These are phyloP conservation scores for Drosophila fulvimacula DNA, from an alignment of 2,888 invertebrate species.

Conservation along the genomic window DNA sequence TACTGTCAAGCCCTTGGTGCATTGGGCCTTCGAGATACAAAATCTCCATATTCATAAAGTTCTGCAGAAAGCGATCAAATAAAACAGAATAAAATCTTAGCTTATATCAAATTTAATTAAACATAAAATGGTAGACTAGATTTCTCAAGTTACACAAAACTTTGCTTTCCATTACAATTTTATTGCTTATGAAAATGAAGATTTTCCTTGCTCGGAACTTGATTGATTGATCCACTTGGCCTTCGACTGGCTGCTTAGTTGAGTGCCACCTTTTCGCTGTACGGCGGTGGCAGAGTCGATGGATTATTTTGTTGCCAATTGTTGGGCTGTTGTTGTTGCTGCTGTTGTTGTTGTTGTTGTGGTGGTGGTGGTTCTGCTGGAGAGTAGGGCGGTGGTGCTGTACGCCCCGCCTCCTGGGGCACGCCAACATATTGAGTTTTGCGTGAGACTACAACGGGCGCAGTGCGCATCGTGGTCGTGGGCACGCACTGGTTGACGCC, in stretches of 20 bases:
- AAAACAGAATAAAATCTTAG: too few relatives aligned
- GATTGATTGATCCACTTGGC: neutral
- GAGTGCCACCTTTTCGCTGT: conserved; percentile 18
- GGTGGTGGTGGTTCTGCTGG: neutral
- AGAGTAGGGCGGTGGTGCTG: neutral
- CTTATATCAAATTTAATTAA: neutral
- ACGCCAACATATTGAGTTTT: conserved; percentile 7
- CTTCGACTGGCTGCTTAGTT: neutral
- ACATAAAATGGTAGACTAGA: neutral
- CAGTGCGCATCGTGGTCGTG: neutral
- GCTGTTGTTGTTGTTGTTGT: neutral
- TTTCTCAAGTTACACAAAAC: neutral
- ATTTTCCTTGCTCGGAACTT: neutral
- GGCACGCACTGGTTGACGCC: neutral
- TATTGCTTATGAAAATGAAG: neutral
- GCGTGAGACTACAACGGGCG: neutral
- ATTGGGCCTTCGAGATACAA: too few relatives aligned
- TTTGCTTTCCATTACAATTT: neutral
- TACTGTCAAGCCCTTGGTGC: too few relatives aligned
- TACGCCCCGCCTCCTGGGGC: neutral
- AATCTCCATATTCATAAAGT: too few relatives aligned
- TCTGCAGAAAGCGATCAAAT: too few relatives aligned
- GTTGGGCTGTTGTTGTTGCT: neutral
- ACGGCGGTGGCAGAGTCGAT: neutral
- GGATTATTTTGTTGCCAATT: conserved; percentile 1